These are phyloP conservation scores for Andrena dorsata DNA, from an alignment of 2,888 invertebrate species.

Conservation along the genomic window DNA sequence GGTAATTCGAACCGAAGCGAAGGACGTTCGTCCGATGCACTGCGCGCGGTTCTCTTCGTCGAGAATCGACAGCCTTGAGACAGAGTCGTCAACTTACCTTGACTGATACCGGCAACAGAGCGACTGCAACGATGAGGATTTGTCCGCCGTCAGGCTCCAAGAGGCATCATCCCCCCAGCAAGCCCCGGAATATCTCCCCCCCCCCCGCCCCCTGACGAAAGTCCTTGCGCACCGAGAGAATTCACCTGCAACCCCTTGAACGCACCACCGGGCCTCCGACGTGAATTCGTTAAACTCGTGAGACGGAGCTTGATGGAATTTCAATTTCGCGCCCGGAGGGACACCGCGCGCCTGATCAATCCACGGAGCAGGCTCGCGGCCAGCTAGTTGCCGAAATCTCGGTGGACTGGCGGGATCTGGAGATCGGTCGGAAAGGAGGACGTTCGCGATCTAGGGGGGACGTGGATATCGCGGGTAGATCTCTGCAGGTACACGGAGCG, in stretches of 20 bases:
- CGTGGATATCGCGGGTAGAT: conserved; percentile 3
- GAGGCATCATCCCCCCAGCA: conserved; percentile 60
- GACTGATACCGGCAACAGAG: conserved; percentile 60
- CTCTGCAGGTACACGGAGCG: background rate
- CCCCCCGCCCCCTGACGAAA: background rate
- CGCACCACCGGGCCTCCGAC: background rate
- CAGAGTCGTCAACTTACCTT: conserved; percentile 66
- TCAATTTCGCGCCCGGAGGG: background rate
- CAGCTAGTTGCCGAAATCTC: background rate
- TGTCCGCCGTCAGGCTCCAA: conserved; percentile 55
- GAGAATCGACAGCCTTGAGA: background rate
- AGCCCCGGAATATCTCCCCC: background rate
- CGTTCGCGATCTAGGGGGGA: conserved; percentile 4
- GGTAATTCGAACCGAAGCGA: background rate
- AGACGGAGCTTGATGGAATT: background rate
- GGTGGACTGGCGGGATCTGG: conserved; percentile 13
- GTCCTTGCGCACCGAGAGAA: background rate
- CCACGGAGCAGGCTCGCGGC: background rate
- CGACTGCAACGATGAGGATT: conserved; percentile 54
- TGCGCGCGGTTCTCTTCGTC: background rate
- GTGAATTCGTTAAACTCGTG: background rate
- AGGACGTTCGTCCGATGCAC: background rate
- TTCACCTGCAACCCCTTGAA: conserved; percentile 1
- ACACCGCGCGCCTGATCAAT: background rate
- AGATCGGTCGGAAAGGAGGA: background rate